Percentiles rank a stretch among this genome's conserved stretches.
phyloP scores from a whole-genome alignment of 2,113 vertebrate genomes.

The Zosterops japonicus region DNA sequence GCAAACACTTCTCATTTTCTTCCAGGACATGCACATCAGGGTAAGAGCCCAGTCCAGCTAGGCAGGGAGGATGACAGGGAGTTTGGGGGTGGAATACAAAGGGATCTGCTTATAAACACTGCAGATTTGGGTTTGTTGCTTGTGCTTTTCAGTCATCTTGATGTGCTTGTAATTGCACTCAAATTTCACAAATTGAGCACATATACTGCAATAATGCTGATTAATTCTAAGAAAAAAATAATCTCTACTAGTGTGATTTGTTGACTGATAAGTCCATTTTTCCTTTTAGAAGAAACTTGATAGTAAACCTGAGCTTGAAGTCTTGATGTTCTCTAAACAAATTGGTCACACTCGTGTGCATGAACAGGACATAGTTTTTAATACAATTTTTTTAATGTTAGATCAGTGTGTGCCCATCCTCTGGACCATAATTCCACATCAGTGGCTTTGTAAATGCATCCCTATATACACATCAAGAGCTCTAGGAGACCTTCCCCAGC shows the following conservation, averaged over 20 bases:
- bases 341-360: neutral
- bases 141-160: neutral
- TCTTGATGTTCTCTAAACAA: neutral
- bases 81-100: neutral
- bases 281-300: neutral
- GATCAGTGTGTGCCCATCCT: neutral
- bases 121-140: neutral
- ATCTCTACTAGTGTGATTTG: neutral
- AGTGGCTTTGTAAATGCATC: neutral
- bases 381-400: neutral
- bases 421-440: neutral
- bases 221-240: neutral
- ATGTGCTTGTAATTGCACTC: neutral
- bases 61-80: neutral
- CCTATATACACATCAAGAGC: neutral
- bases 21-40: constrained; percentile 98
- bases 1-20: constrained; percentile 94
- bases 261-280: neutral
- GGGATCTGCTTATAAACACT: neutral
- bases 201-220: neutral
- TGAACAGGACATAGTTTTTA: neutral
- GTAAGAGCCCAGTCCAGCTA: constrained; percentile 71
- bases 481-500: neutral
- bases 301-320: neutral
- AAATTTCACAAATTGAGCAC: neutral